Evolutionary conservation across 2,888 invertebrate genomes (phyloP), one percentile per base, ranked within the genome.

Genomic region (Caenorhabditis virilis): DNA sequence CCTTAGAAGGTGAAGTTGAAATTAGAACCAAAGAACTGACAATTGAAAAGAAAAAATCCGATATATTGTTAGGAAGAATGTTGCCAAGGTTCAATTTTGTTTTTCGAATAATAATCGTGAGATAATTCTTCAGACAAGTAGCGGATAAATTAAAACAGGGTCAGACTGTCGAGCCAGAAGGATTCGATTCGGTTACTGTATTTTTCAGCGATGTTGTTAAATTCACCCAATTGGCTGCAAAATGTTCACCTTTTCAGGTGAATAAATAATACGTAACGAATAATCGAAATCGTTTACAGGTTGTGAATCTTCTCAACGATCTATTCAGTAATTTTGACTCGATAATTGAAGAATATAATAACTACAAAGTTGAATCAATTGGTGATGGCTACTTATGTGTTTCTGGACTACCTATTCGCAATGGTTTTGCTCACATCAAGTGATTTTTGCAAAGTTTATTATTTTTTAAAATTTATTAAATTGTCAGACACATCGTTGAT

Each of bases 351-450:
- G 74, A 72, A 42, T 72, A 75, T 39, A 74, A 75, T 27, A 78
- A 73, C 22, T 80, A 80, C 56, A 80, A 80, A 66, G 79, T 81
- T 18, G 81, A 81, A 58, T 79, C 81, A 0, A 81, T 81, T 41
- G 80, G 80, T 2, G 79, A 80, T 45, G 79, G 77, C 0, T 80
- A 80, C 47, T 59, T 80, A 2, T 78, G 78, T 58, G 80, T 79
- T 2, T 78, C 78, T n/a, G 80, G 80, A 1, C 49, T 80, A 11
- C 80, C 80, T 4, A 54, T 56, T n/a, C 64, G 79, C 13, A 80
- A 80, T 54, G 80, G 79, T 5, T 43, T 52, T 43, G 42, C 47
- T 5, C 74, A 74, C 51, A 69, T 71, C 13, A 70, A 69, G 64
- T 60, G 56, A n/a, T n/a, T n/a, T n/a, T n/a, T 26, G 5, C 2